Evolutionary conservation across 2,888 invertebrate genomes (phyloP), one percentile per base, ranked within the genome.

Genomic region (Trissonchulus latispiculum): DNA sequence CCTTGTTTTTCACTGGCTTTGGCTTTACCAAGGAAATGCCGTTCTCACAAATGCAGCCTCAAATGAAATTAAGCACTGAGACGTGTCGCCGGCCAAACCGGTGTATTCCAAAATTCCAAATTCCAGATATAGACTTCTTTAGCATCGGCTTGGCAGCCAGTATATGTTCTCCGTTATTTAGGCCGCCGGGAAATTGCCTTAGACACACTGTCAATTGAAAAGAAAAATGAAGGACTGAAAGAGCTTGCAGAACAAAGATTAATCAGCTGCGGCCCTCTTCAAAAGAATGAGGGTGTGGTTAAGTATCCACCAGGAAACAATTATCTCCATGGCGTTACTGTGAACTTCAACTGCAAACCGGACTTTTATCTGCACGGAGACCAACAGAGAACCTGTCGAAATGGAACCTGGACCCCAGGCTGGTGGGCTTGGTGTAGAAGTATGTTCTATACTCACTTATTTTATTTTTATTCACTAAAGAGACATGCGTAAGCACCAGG

Each of bases 361-460:
- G 78, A 79, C 37, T 79, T 78, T 61, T 78, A 77, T 69, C 77
- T 78, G n/a, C 79, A 79, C 72, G 79, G 79, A 37, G 78, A 77
- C 31, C 76, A 75, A 61, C 77, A 77, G 61, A 61, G 79, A 37
- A 72, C 71, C 2, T 79, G 79, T 62, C 62, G 73, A 2, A 79
- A 79, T 71, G 79, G 79, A 59, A 79, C 78, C 8, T 79, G 79
- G 79, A 76, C 77, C 0, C 77, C 76, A 8, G 79, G 79, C 32
- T 78, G 78, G 78, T 79, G 78, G 78, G 77, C 77, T 1, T 79
- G 79, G 79, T 78, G 78, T 62, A 31, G 78, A 69, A 68, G 77
- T 76, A 36, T 8, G 76, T 37, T 1, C 15, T 64, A 64, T 8
- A 8, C 23, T 2, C 32, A 8, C 3, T 66, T 66, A 8, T n/a